Conservation (phyloP, 2,113 vertebrate genomes). For the Penelope pileata region DNA sequence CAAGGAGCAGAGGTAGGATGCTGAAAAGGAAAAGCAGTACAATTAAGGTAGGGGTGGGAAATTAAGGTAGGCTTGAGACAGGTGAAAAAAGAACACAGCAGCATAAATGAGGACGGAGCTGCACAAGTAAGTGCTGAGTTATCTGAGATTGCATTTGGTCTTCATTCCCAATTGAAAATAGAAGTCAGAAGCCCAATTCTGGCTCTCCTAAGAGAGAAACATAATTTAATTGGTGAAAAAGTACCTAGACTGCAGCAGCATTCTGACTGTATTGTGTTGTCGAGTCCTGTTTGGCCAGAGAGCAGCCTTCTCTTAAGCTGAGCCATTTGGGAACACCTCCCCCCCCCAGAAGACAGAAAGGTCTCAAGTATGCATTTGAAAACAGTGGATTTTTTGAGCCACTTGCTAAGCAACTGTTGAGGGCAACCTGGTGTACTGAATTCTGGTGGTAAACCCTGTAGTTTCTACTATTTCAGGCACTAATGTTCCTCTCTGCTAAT, state of each 20-base stretch:
- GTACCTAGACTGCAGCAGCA: background rate
- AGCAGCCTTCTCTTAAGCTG: background rate
- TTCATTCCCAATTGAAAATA: background rate
- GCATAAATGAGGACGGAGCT: background rate
- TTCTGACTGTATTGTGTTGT: background rate
- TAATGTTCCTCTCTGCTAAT: background rate
- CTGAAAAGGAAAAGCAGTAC: background rate
- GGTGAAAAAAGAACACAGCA: background rate
- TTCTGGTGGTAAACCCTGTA: background rate
- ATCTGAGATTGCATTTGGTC: background rate
- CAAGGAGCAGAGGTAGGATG: background rate
- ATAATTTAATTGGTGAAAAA: background rate
- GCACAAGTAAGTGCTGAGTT: background rate
- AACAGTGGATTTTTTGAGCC: background rate
- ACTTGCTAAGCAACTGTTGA: background rate
- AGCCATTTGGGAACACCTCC: background rate
- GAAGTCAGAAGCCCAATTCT: background rate
- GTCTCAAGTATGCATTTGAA: background rate
- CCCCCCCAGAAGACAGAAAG: background rate
- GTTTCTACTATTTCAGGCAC: background rate
- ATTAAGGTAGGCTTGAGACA: background rate
- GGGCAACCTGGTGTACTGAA: background rate
- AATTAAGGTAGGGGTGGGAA: background rate
- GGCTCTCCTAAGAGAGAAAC: background rate
- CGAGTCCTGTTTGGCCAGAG: background rate